These are phyloP conservation scores for Tridacna crocea DNA, from an alignment of 2,888 invertebrate genomes.

Conservation along the genomic window DNA sequence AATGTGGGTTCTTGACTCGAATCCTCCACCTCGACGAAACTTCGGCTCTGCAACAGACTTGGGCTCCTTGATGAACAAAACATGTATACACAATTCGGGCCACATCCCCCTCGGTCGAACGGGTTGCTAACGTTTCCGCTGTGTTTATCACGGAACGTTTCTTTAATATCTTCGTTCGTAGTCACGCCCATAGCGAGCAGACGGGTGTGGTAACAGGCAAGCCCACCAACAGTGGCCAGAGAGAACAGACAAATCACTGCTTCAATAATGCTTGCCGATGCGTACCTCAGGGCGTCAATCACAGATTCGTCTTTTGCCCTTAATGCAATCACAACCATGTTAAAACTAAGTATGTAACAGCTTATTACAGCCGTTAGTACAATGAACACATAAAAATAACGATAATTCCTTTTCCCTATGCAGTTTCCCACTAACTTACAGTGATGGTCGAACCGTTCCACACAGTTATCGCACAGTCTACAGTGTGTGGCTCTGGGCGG, in stretches of 20 bases:
- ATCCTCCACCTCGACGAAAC: background rate
- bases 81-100: conserved; percentile 39
- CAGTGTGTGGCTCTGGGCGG: conserved; percentile 54
- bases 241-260: conserved; percentile 48
- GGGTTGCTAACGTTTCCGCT: background rate
- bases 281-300: conserved; percentile 45
- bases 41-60: conserved; percentile 43
- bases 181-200: conserved; percentile 45
- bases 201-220: conserved; percentile 52
- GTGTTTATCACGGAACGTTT: conserved; percentile 1
- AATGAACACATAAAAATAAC: conserved; percentile 55
- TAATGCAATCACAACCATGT: conserved; percentile 50
- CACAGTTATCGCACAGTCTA: conserved; percentile 55
- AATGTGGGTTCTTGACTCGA: too few relatives aligned
- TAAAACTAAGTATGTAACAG: conserved; percentile 44
- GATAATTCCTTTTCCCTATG: conserved; percentile 51
- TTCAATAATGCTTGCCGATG: conserved; percentile 46
- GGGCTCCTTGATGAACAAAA: conserved; percentile 48
- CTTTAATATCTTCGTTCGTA: conserved; percentile 56
- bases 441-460: conserved; percentile 56
- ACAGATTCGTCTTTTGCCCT: conserved; percentile 43
- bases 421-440: conserved; percentile 57
- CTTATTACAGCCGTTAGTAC: conserved; percentile 50
- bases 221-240: conserved; percentile 52
- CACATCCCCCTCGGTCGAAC: conserved; percentile 14